Base-by-base conservation (phyloP, 2,113 vertebrate genomes). In the Brachirus orientalis region DNA sequence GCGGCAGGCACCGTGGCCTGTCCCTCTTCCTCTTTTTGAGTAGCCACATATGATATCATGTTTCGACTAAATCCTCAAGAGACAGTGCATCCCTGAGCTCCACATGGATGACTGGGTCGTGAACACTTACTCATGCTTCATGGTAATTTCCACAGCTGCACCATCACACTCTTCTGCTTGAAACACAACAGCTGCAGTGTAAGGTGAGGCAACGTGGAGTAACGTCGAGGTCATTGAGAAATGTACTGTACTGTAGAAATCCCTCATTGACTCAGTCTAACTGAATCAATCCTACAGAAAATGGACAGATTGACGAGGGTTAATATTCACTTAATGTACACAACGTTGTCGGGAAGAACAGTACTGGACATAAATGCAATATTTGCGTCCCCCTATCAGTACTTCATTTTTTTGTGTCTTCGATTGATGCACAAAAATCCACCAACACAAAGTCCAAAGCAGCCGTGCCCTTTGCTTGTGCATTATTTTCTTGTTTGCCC, bases 111-210 rank as follows among this genome's bases (percentile, higher is more conserved):
- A 83, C 75, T 78, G 78, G 16, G 4, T 73, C 10, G 22, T 64
- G 33, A 65, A 14, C 40, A 62, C 69, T 69, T 41, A 61, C 72
- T 70, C 18, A 61, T 0, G 8, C 33, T 69, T 66, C 1, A 1
- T 61, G 83, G 87, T 86, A 16, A 60, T 91, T 91, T 89, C 86
- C 87, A 82, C 19, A 71, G 8, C 16, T 61, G 28, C 7, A 28
- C 28, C 28, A 6, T 36, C 20, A 28, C 4, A 1, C 36, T 66
- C 11, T 43, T 17, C 62, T 33, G 17, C 28, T 48, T 1, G n/a
- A 18, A 5, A 58, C 48, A 16, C 56, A 14, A 44, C 87, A 90
- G 80, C 82, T 86, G 86, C 72, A 28, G 28, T 19, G 7, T 7
- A 22, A 58, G 1, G 37, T 52, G 67, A 80, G 19, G 54, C 50